A percentile compares a stretch with the other conserved stretches of the same genome.
phyloP scores from a whole-genome alignment of 2,113 vertebrate species.

The Rhynchopsitta pachyrhyncha region DNA sequence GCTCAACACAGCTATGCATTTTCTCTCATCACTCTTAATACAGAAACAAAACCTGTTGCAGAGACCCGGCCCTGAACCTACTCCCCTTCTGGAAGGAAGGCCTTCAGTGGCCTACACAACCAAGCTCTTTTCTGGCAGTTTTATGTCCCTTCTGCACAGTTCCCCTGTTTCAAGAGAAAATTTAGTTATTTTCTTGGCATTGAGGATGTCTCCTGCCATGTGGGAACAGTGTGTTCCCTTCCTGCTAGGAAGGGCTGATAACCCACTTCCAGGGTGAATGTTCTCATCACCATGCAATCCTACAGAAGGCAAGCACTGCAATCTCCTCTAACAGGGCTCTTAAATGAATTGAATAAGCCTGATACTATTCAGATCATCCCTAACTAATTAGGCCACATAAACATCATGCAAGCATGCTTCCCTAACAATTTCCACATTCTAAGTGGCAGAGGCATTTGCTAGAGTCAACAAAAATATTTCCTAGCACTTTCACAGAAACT shows the following conservation, averaged over 20 bases:
- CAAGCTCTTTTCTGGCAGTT: not conserved
- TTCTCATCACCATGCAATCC: not conserved
- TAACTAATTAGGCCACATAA: not conserved
- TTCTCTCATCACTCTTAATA: not conserved
- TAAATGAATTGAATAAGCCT: not conserved
- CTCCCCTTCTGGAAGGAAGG: not conserved
- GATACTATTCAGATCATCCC: not conserved
- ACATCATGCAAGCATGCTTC: not conserved
- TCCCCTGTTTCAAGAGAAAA: not conserved
- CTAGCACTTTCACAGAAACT: not conserved
- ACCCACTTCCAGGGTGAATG: not conserved
- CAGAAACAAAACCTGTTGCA: not conserved
- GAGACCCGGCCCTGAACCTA: not conserved
- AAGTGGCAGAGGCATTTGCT: not conserved
- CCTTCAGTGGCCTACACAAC: not conserved
- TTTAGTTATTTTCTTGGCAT: not conserved
- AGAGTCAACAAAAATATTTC: not conserved
- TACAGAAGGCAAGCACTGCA: not conserved
- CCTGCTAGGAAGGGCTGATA: not conserved
- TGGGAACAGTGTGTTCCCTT: constrained; percentile 13
- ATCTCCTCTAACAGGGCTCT: not conserved
- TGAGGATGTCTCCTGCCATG: not conserved
- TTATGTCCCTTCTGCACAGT: not conserved
- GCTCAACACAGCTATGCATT: not conserved
- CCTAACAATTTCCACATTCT: not conserved